A percentile compares a stretch with the other conserved stretches of the same genome.
Evolutionary conservation across 1,140 invertebrate species (phyloP).

Genomic region (Berghia stephanieae): DNA sequence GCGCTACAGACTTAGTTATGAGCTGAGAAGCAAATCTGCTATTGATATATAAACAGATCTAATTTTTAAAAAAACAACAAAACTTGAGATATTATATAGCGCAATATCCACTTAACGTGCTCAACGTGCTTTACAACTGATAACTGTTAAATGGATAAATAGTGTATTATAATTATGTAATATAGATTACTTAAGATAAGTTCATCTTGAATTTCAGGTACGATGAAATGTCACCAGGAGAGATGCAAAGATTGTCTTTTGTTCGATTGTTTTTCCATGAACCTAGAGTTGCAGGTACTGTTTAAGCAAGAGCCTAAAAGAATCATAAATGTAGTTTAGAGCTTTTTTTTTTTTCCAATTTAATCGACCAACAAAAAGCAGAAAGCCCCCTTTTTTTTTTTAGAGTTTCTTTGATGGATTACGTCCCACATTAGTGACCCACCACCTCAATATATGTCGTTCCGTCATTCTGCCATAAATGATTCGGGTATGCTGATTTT

Average conservation of each 20-base stretch:
- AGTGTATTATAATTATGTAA: neutral
- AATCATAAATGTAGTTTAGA: no score
- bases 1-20: neutral
- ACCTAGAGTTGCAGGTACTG: slow-evolving; percentile 69
- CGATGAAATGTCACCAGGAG: slow-evolving; percentile 74
- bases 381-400: neutral
- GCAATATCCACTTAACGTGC: no score
- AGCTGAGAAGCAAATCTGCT: neutral
- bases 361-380: no score
- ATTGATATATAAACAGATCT: neutral
- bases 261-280: slow-evolving; percentile 73
- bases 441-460: no score
- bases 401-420: neutral
- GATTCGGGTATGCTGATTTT: no score
- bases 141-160: neutral
- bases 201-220: slow-evolving; percentile 66
- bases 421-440: no score
- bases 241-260: slow-evolving; percentile 74
- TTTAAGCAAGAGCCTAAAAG: no score
- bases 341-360: no score
- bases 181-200: neutral
- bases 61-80: neutral
- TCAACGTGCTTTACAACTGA: neutral
- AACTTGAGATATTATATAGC: no score
- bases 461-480: no score